phyloP scores from a whole-genome alignment of 2,888 invertebrate genomes.

The Ochropacha duplaris region DNA sequence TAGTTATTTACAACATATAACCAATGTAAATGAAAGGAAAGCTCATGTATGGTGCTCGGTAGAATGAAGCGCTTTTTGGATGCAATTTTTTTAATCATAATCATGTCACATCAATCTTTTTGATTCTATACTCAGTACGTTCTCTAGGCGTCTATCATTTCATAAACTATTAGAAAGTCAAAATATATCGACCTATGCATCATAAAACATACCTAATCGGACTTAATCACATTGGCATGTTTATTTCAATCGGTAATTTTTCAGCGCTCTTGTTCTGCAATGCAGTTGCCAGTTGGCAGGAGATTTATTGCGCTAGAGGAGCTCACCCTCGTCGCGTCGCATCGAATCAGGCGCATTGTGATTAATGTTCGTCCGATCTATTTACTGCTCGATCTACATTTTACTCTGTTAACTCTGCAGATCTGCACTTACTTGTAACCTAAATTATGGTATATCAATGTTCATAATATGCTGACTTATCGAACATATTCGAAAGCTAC shows the following conservation, averaged over 20 bases:
- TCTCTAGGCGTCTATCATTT: too few species aligned
- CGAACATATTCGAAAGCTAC: neutral
- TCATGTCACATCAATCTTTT: too few species aligned
- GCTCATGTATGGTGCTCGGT: neutral
- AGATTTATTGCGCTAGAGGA: constrained; percentile 66
- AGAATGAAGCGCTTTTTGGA: neutral
- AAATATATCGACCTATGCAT: neutral
- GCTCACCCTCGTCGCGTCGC: constrained; percentile 46
- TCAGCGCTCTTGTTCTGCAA: constrained; percentile 63
- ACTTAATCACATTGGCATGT: constrained; percentile 59
- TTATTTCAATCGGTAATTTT: constrained; percentile 74
- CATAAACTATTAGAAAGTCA: too few species aligned
- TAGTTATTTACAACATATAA: constrained; percentile 12
- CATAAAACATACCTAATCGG: constrained; percentile 23
- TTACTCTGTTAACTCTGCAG: constrained; percentile 12
- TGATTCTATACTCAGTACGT: too few species aligned
- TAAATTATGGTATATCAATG: neutral
- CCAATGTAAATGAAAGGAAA: neutral
- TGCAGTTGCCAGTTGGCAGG: constrained; percentile 56
- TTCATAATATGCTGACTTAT: neutral
- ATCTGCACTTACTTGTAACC: neutral
- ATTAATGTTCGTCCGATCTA: constrained; percentile 67
- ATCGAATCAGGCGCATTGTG: constrained; percentile 59
- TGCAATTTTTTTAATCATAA: too few species aligned
- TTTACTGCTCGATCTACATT: constrained; percentile 47